These are phyloP conservation scores for Drosophila nikananu DNA, from an alignment of 1,140 invertebrate species.

Conservation along the genomic window DNA sequence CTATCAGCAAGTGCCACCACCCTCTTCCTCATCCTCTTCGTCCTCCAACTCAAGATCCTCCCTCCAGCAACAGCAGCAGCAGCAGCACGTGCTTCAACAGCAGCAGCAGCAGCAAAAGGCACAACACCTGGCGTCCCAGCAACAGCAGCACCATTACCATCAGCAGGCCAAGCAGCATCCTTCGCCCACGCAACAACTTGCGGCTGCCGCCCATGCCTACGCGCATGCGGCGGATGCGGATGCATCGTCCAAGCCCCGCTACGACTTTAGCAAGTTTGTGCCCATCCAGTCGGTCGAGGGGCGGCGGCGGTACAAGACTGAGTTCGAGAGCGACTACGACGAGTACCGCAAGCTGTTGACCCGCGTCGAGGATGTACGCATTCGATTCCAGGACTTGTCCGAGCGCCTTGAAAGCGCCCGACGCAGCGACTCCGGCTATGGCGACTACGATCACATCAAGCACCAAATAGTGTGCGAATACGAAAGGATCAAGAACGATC, in stretches of 20 bases:
- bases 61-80: slow-evolving; percentile 34
- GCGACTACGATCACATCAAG: slow-evolving; percentile 86
- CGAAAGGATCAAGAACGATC: slow-evolving; percentile 90
- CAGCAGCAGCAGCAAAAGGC: slow-evolving; percentile 38
- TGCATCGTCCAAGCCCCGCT: slow-evolving; percentile 57
- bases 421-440: slow-evolving; percentile 55
- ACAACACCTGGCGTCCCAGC: slow-evolving; percentile 42
- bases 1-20: slow-evolving; percentile 53
- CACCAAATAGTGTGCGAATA: slow-evolving; percentile 93
- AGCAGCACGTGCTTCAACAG: slow-evolving; percentile 24
- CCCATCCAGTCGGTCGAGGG: slow-evolving; percentile 91
- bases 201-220: slow-evolving; percentile 73
- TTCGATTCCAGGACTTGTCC: slow-evolving; percentile 90
- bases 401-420: slow-evolving; percentile 67
- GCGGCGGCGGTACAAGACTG: slow-evolving; percentile 93
- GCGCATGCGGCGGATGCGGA: slow-evolving; percentile 54
- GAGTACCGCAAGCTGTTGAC: slow-evolving; percentile 93
- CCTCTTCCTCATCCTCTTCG: background rate
- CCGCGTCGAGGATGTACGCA: slow-evolving; percentile 91
- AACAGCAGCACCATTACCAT: slow-evolving; percentile 37
- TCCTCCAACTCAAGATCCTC: slow-evolving; percentile 17
- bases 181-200: slow-evolving; percentile 77
- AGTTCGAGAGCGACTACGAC: slow-evolving; percentile 94
- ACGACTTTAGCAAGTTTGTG: slow-evolving; percentile 90
- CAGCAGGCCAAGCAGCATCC: slow-evolving; percentile 73